Evolutionary conservation across 2,113 vertebrate genomes (phyloP).

Genomic region (Rhinopomastus cyanomelas): DNA sequence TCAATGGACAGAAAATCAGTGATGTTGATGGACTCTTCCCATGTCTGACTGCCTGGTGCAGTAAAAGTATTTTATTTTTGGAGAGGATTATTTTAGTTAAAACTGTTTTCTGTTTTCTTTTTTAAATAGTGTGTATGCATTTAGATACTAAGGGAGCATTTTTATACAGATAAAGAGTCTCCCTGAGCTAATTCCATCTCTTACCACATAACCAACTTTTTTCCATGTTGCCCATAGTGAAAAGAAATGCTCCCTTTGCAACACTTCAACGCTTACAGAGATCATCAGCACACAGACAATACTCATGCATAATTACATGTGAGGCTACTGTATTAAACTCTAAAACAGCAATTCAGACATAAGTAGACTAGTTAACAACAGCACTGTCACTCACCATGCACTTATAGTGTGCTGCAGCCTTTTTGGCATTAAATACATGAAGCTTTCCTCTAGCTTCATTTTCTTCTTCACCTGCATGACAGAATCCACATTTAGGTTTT

Average conservation of each 20-base stretch:
- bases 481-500: constrained; percentile 97
- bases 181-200: constrained; percentile 48
- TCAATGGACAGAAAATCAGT: neutral
- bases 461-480: constrained; percentile 96
- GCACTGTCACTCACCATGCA: constrained; percentile 88
- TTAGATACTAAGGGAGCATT: neutral
- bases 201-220: constrained; percentile 29
- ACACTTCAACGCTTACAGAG: constrained; percentile 11
- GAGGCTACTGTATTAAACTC: constrained; percentile 2
- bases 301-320: constrained; percentile 20
- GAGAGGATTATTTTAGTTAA: neutral
- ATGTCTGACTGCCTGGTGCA: neutral
- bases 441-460: constrained; percentile 95
- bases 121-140: neutral
- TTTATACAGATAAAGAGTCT: constrained; percentile 23
- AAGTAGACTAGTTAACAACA: neutral
- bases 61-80: neutral
- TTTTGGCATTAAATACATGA: constrained; percentile 95
- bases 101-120: neutral
- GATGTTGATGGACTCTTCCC: neutral
- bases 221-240: constrained; percentile 24
- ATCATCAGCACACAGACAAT: constrained; percentile 37
- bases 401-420: constrained; percentile 98
- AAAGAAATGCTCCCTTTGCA: constrained; percentile 48
- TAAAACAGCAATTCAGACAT: neutral